phyloP scores from a whole-genome alignment of 2,888 invertebrate species.

The Drosophila putrida region DNA sequence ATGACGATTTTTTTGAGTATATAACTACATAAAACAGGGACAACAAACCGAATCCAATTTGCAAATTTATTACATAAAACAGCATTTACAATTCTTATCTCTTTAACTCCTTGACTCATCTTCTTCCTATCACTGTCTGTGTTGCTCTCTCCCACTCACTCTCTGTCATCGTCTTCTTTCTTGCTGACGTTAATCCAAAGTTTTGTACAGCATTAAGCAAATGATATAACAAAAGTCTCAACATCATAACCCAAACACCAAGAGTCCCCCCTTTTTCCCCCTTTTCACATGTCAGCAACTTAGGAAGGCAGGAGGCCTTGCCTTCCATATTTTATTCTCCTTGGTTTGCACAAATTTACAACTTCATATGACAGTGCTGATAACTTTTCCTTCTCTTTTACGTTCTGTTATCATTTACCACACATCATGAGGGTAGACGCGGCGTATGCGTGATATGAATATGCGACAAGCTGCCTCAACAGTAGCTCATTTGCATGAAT shows the following conservation, averaged over 20 bases:
- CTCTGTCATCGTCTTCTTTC: no score
- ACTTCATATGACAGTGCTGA: conserved; percentile 69
- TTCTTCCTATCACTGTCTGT: background rate
- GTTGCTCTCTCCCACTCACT: background rate
- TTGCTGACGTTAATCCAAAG: conserved; percentile 20
- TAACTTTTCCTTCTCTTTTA: conserved; percentile 36
- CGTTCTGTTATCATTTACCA: conserved; percentile 54
- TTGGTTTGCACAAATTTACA: conserved; percentile 64
- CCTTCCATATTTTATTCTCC: conserved; percentile 1
- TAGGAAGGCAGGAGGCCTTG: background rate
- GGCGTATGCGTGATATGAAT: conserved; percentile 71
- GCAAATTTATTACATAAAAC: conserved; percentile 19
- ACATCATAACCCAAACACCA: conserved; percentile 12
- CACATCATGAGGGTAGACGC: conserved; percentile 52
- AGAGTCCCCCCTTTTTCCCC: background rate
- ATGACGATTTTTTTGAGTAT: no score
- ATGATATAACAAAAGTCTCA: conserved; percentile 26
- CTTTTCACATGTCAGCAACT: conserved; percentile 3
- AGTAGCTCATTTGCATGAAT: conserved; percentile 76
- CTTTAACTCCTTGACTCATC: background rate
- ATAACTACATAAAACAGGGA: conserved; percentile 1
- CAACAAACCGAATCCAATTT: conserved; percentile 23
- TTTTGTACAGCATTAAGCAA: conserved; percentile 24
- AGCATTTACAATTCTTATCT: conserved; percentile 25
- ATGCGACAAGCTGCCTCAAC: conserved; percentile 47